Evolutionary conservation across 2,888 invertebrate species (phyloP).

Genomic region (Craniophora ligustri): DNA sequence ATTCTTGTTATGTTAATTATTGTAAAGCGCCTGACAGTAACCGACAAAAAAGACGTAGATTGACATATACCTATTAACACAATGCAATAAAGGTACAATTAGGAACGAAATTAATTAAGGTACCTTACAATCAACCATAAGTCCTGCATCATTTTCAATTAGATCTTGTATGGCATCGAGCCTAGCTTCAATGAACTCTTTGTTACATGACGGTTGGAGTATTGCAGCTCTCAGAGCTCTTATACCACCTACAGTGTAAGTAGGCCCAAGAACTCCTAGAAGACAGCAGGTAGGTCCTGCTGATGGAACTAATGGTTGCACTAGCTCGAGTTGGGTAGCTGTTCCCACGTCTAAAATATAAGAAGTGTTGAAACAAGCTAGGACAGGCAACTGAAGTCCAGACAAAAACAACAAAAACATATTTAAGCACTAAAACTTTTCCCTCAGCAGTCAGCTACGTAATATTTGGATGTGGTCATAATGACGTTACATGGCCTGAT

Average conservation of each 20-base stretch:
- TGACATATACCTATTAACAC: no score
- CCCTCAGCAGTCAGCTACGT: neutral
- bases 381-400: no score
- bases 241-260: constrained; percentile 90
- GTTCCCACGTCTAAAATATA: constrained; percentile 92
- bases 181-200: constrained; percentile 90
- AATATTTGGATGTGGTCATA: constrained; percentile 17
- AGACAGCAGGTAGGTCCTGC: constrained; percentile 82
- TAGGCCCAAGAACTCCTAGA: constrained; percentile 80
- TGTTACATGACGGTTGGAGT: constrained; percentile 93
- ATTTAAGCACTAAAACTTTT: no score
- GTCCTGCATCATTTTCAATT: constrained; percentile 90
- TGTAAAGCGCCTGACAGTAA: no score
- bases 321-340: constrained; percentile 92
- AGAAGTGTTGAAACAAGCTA: no score
- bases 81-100: no score
- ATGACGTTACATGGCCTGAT: neutral
- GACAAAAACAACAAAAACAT: no score
- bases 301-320: constrained; percentile 86
- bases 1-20: no score
- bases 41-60: no score
- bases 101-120: accelerated
- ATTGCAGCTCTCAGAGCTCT: constrained; percentile 94
- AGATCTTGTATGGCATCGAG: constrained; percentile 94
- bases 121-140: constrained; percentile 90